Evolutionary conservation across 2,888 invertebrate genomes (phyloP).

Genomic region (Chloroclystis v-ata): DNA sequence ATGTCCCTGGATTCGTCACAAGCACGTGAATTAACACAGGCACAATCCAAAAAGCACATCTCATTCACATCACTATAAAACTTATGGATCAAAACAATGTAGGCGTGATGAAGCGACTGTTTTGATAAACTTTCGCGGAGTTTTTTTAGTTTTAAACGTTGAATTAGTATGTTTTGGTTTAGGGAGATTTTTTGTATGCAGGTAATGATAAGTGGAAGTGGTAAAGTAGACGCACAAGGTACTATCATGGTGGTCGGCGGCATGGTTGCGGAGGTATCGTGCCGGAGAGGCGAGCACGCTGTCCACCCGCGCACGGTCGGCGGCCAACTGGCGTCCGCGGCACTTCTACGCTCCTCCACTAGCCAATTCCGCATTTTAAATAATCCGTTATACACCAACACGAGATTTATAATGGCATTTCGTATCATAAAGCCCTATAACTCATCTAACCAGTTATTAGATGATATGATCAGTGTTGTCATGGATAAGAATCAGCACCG

Average conservation of each 20-base stretch:
- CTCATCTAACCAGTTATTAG: slow-evolving; percentile 34
- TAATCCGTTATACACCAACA: slow-evolving; percentile 64
- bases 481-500: slow-evolving; percentile 22
- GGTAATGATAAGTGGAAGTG: slow-evolving; percentile 15
- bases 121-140: slow-evolving; percentile 18
- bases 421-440: slow-evolving; percentile 23
- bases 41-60: slow-evolving; percentile 39
- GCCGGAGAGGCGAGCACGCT: slow-evolving; percentile 57
- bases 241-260: slow-evolving; percentile 75
- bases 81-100: slow-evolving; percentile 36
- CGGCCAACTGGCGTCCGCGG: slow-evolving; percentile 63
- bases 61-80: slow-evolving; percentile 41
- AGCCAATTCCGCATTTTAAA: slow-evolving; percentile 74
- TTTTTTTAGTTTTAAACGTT: slow-evolving; percentile 15
- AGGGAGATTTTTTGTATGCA: slow-evolving; percentile 2
- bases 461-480: slow-evolving; percentile 26
- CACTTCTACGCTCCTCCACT: slow-evolving; percentile 57
- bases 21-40: slow-evolving; percentile 42
- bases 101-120: slow-evolving; percentile 28
- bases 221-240: slow-evolving; percentile 64
- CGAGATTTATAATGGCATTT: slow-evolving; percentile 41
- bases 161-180: slow-evolving; percentile 1
- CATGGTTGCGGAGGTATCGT: slow-evolving; percentile 61
- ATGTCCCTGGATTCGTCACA: slow-evolving; percentile 48
- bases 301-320: slow-evolving; percentile 67